Percentiles rank a stretch among this genome's conserved stretches.
These are phyloP conservation scores for Sebastes ruberrimus DNA, from an alignment of 2,797 vertebrate species.

Conservation along the genomic window DNA sequence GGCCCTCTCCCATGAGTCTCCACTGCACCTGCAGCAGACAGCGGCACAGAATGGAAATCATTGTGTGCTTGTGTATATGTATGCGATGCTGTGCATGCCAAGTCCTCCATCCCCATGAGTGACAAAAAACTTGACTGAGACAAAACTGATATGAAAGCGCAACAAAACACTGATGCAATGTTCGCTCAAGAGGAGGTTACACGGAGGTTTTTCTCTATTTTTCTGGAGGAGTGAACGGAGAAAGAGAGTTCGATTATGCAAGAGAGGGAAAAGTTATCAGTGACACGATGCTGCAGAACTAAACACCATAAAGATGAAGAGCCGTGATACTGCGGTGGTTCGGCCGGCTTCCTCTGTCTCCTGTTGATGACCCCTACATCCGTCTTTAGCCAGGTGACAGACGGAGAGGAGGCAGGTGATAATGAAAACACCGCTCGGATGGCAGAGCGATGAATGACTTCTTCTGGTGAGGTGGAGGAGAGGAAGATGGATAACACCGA, in stretches of 20 bases:
- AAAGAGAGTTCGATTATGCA: neutral
- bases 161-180: slow-evolving; percentile 36
- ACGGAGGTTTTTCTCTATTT: neutral
- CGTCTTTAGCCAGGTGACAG: slow-evolving; percentile 51
- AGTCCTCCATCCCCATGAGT: slow-evolving; percentile 6
- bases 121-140: slow-evolving; percentile 30
- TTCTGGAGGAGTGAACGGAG: neutral
- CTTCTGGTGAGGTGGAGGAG: slow-evolving; percentile 40
- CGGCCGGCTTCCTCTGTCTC: slow-evolving; percentile 5
- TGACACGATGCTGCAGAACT: slow-evolving; percentile 17
- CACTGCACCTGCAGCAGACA: slow-evolving; percentile 44
- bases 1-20: slow-evolving; percentile 18
- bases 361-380: slow-evolving; percentile 46
- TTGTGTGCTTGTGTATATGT: slow-evolving; percentile 16
- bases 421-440: slow-evolving; percentile 54
- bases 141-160: slow-evolving; percentile 45
- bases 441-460: slow-evolving; percentile 50
- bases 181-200: neutral
- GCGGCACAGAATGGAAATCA: slow-evolving; percentile 15
- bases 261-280: slow-evolving; percentile 20
- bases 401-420: slow-evolving; percentile 46
- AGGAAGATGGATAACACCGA: slow-evolving; percentile 49
- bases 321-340: neutral
- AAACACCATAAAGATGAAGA: slow-evolving; percentile 30
- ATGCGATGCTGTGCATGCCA: neutral